Conservation (phyloP, 2,797 vertebrate genomes). For the Myoxocephalus aenaeus region DNA sequence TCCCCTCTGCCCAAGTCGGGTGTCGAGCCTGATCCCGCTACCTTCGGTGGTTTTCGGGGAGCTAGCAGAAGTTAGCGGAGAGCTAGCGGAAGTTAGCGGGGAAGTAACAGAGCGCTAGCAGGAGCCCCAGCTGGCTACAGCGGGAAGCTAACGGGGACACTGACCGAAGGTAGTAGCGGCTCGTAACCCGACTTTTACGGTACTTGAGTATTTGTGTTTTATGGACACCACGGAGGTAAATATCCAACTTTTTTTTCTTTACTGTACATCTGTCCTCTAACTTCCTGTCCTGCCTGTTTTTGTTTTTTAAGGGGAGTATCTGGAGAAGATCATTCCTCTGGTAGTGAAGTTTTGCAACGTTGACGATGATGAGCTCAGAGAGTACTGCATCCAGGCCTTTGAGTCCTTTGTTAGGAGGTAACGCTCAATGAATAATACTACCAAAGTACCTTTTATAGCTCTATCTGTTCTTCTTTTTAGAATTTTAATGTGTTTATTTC, state of each 20-base stretch:
- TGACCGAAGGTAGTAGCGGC: no score
- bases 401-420: slow-evolving; percentile 99
- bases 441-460: fast-evolving
- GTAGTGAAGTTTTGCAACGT: slow-evolving; percentile 99
- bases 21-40: no score
- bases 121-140: no score
- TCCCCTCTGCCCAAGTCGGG: no score
- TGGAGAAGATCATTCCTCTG: slow-evolving; percentile 97
- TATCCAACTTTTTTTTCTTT: not conserved
- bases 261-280: no score
- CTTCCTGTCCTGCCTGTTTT: not conserved
- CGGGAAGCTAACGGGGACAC: no score
- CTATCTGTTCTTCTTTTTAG: fast-evolving
- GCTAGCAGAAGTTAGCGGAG: no score
- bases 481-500: fast-evolving
- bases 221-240: not conserved
- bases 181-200: no score
- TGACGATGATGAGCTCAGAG: slow-evolving; percentile 96
- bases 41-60: no score
- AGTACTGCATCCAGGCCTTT: slow-evolving; percentile 99
- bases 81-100: no score
- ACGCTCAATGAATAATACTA: not conserved
- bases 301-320: slow-evolving; percentile 88
- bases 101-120: no score
- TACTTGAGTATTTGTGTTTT: no score